Evolutionary conservation across 2,113 vertebrate genomes (phyloP).

Genomic region (Podarcis muralis): DNA sequence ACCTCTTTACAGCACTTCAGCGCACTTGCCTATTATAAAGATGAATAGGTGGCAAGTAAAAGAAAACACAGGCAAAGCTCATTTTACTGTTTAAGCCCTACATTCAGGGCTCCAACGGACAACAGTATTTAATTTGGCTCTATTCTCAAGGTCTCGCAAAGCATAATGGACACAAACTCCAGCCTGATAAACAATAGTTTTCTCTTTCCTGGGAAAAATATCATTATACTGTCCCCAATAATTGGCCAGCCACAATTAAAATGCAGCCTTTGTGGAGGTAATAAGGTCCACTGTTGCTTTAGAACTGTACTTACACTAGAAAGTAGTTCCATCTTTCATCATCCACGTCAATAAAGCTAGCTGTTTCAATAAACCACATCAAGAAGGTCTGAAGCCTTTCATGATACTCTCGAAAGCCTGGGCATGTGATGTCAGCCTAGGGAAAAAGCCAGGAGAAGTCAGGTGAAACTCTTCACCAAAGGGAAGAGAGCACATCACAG

Average conservation of each 20-base stretch:
- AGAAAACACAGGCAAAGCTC: slow-evolving; percentile 99
- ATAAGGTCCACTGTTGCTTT: slow-evolving; percentile 88
- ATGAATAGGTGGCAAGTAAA: slow-evolving; percentile 99
- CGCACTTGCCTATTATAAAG: slow-evolving; percentile 98
- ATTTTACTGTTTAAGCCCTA: slow-evolving; percentile 99
- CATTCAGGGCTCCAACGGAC: slow-evolving; percentile 97
- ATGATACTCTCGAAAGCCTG: slow-evolving; percentile 96
- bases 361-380: slow-evolving; percentile 99
- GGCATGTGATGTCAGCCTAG: slow-evolving; percentile 92
- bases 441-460: slow-evolving; percentile 82
- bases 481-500: slow-evolving; percentile 55
- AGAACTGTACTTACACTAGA: slow-evolving; percentile 95
- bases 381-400: slow-evolving; percentile 98
- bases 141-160: slow-evolving; percentile 89
- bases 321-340: slow-evolving; percentile 99
- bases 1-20: slow-evolving; percentile 99
- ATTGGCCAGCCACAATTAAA: slow-evolving; percentile 96
- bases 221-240: slow-evolving; percentile 95
- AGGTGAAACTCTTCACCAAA: slow-evolving; percentile 79
- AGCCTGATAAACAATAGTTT: slow-evolving; percentile 96
- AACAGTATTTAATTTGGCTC: slow-evolving; percentile 99
- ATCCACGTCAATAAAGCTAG: slow-evolving; percentile 97
- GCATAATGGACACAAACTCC: slow-evolving; percentile 95
- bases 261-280: slow-evolving; percentile 81
- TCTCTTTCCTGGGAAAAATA: slow-evolving; percentile 91